Evolutionary conservation across 2,113 vertebrate species (phyloP).

Genomic region (Tachysurus fulvidraco): DNA sequence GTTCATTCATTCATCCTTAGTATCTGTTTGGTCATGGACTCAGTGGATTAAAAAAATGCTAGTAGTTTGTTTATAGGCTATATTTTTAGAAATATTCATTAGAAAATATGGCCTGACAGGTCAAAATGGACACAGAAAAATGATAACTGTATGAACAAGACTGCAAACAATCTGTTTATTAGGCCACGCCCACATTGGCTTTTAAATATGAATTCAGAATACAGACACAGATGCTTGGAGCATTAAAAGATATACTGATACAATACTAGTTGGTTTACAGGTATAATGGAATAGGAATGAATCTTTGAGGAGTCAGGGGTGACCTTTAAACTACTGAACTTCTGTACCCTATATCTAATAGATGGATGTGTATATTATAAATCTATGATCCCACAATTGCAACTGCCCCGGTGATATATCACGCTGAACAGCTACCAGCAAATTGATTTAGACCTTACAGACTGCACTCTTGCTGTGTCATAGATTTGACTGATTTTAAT

Average conservation of each 20-base stretch:
- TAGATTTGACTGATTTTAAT: conserved; percentile 4
- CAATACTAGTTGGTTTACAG: conserved; percentile 7
- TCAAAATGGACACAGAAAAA: neutral
- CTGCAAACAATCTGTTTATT: neutral
- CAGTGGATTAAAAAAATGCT: neutral
- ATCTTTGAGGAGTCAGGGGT: neutral
- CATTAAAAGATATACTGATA: neutral
- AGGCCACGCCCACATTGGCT: neutral
- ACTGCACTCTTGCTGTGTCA: neutral
- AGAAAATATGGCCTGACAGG: neutral
- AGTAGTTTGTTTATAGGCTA: neutral
- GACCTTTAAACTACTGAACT: conserved; percentile 31
- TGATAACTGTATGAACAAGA: neutral
- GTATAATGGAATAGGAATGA: conserved; percentile 15
- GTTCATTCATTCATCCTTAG: neutral
- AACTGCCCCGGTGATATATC: conserved; percentile 23
- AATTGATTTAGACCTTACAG: conserved; percentile 12
- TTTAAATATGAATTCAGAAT: neutral
- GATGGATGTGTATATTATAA: conserved; percentile 38
- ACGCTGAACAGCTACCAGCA: conserved; percentile 10
- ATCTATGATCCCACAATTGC: conserved; percentile 31
- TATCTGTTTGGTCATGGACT: neutral
- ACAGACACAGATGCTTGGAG: neutral
- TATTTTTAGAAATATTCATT: neutral
- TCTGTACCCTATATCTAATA: conserved; percentile 18